A percentile compares a stretch with the other conserved stretches of the same genome.
These are phyloP conservation scores for Molossus alvarezi DNA, from an alignment of 2,797 vertebrate species.

Conservation along the genomic window DNA sequence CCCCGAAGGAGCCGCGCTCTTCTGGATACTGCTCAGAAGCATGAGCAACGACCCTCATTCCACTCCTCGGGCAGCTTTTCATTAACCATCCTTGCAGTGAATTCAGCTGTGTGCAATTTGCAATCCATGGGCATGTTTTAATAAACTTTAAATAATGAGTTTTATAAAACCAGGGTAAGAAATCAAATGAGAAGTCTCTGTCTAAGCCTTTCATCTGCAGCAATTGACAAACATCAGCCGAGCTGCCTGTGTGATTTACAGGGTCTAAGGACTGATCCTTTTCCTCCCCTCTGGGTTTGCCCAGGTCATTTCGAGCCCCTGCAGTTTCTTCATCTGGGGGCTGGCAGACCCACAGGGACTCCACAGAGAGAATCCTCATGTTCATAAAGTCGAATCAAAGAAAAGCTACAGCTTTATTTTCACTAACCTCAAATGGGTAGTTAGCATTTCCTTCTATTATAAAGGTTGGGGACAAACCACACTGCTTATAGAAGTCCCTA, in stretches of 20 bases:
- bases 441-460: not conserved
- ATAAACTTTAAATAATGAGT: slow-evolving; percentile 53
- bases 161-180: not conserved
- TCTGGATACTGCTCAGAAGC: accelerated
- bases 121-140: not conserved
- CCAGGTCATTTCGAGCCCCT: not conserved
- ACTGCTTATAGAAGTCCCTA: not conserved
- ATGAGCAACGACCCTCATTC: not conserved
- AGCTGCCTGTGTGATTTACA: not conserved
- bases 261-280: not conserved
- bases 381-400: not conserved
- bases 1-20: not conserved
- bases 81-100: not conserved
- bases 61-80: not conserved
- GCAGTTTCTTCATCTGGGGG: not conserved
- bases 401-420: not conserved
- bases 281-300: not conserved
- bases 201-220: not conserved
- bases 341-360: not conserved
- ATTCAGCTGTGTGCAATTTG: not conserved
- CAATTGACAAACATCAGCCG: not conserved
- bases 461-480: not conserved
- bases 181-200: not conserved
- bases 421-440: not conserved
- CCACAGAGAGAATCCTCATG: not conserved